Conservation (phyloP, 2,797 vertebrate species). For the Enteromius trimaculatus region DNA sequence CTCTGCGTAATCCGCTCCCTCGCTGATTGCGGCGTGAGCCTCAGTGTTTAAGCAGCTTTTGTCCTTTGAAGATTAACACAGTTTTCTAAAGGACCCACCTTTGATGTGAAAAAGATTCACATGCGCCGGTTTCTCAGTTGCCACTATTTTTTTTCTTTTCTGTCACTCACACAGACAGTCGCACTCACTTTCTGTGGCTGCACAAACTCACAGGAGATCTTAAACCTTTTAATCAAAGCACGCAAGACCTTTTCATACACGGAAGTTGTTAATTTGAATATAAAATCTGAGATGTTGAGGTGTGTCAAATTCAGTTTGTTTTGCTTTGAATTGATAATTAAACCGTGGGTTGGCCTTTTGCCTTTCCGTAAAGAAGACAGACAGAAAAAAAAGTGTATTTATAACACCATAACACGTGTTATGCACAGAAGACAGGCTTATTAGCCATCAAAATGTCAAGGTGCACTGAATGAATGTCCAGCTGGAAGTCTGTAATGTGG, state of each 20-base stretch:
- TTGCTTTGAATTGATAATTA: slow-evolving; percentile 26
- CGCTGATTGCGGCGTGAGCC: neutral
- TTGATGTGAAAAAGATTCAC: slow-evolving; percentile 48
- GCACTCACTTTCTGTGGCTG: slow-evolving; percentile 20
- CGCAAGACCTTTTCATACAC: slow-evolving; percentile 17
- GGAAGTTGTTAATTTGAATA: slow-evolving; percentile 40
- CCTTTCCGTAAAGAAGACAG: neutral
- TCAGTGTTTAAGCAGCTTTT: slow-evolving; percentile 41
- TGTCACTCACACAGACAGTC: slow-evolving; percentile 17
- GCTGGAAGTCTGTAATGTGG: slow-evolving; percentile 27
- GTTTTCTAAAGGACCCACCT: slow-evolving; percentile 42
- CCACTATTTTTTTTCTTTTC: slow-evolving; percentile 12
- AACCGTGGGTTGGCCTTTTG: slow-evolving; percentile 21
- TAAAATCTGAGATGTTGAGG: slow-evolving; percentile 9
- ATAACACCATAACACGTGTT: neutral
- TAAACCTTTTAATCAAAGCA: slow-evolving; percentile 53
- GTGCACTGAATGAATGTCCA: slow-evolving; percentile 30
- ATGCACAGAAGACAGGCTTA: neutral
- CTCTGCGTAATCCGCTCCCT: slow-evolving; percentile 19
- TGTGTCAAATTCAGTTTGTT: slow-evolving; percentile 43
- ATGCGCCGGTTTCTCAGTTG: slow-evolving; percentile 18
- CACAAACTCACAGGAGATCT: slow-evolving; percentile 43
- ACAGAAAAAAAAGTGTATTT: neutral
- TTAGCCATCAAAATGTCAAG: slow-evolving; percentile 20
- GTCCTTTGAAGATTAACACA: slow-evolving; percentile 54